phyloP scores from a whole-genome alignment of 2,888 invertebrate genomes.

The Adelognathus sp. region DNA sequence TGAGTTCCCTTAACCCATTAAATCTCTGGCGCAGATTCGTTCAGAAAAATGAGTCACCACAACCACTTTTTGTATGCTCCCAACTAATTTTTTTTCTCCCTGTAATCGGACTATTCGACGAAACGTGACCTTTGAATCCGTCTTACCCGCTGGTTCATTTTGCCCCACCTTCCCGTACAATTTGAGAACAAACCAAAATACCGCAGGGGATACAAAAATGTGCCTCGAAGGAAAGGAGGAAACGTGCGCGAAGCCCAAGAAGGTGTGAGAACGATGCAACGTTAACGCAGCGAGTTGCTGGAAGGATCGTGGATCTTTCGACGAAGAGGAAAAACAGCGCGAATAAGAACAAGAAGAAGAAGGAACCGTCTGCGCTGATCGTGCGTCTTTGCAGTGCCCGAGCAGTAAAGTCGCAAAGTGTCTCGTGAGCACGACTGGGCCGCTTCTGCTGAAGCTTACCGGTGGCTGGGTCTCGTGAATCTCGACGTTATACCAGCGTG shows the following conservation, averaged over 20 bases:
- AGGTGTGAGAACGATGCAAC: slow-evolving; percentile 33
- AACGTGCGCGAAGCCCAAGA: not conserved
- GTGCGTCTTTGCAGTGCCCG: slow-evolving; percentile 10
- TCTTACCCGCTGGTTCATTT: too few relatives aligned
- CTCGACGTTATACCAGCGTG: slow-evolving; percentile 60
- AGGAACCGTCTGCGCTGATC: not conserved
- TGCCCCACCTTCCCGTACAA: not conserved
- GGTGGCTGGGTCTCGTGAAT: slow-evolving; percentile 62
- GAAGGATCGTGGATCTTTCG: slow-evolving; percentile 10
- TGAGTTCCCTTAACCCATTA: too few relatives aligned
- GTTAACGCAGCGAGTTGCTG: slow-evolving; percentile 9
- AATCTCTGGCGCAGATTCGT: too few relatives aligned
- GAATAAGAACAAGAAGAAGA: not conserved
- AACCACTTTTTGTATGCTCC: too few relatives aligned
- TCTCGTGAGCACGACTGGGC: slow-evolving; percentile 1
- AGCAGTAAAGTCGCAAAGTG: slow-evolving; percentile 27
- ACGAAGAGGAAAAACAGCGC: slow-evolving; percentile 8
- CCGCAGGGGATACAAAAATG: slow-evolving; percentile 48
- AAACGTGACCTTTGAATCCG: too few relatives aligned
- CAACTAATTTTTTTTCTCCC: too few relatives aligned
- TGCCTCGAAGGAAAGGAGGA: slow-evolving; percentile 4
- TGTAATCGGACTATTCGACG: too few relatives aligned
- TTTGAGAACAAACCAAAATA: slow-evolving; percentile 65
- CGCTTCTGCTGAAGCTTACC: not conserved
- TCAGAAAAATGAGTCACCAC: too few relatives aligned